Base-by-base conservation (phyloP, 2,113 vertebrate species). In the Halichoerus grypus region DNA sequence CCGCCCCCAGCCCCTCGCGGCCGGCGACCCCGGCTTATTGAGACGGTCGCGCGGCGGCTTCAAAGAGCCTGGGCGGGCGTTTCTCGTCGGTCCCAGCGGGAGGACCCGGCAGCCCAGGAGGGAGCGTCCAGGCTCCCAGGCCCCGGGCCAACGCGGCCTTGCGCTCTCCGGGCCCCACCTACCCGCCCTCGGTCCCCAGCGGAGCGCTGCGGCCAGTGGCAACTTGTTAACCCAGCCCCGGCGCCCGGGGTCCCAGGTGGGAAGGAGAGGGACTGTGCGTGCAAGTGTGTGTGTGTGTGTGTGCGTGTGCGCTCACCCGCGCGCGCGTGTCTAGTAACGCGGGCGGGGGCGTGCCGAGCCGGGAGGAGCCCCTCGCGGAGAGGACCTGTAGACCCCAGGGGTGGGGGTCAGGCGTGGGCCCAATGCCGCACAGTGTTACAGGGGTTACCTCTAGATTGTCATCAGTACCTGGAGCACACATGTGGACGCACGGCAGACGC, bases 291-390 rank as follows among this genome's bases (percentile, higher is more conserved):
- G n/a, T 42, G 28, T 65, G 28, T 65, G 63, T 31, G 31, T 65
- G 63, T 65, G 65, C 5, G 46, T 22, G 26, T 19, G 53, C 3
- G 55, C 11, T 46, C 0, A 59, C 46, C 46, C 0, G 31, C 31
- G 24, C 8, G 79, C 1, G 16, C 1, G 91, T 15, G 67, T 2
- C 21, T 8, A 33, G 16, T 7, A 14, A 31, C 12, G 8, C 4
- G 18, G 53, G 39, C 53, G 13, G 65, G 81, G 69, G 67, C 36
- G 4, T 71, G 21, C 33, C 0, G 61, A 91, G 71, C 67, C 67
- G 0, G 1, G 14, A 49, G 33, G n/a, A 72, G 42, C 18, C 26
- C 39, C 74, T 39, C 0, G n/a, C 4, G 1, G 14, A 33, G n/a
- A 16, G 53, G 65, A 28, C 36, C 33, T 11, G 28, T 13, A 36